A percentile compares a stretch with the other conserved stretches of the same genome.
Evolutionary conservation across 1,140 invertebrate genomes (phyloP).

Genomic region (Danaus plexippus): DNA sequence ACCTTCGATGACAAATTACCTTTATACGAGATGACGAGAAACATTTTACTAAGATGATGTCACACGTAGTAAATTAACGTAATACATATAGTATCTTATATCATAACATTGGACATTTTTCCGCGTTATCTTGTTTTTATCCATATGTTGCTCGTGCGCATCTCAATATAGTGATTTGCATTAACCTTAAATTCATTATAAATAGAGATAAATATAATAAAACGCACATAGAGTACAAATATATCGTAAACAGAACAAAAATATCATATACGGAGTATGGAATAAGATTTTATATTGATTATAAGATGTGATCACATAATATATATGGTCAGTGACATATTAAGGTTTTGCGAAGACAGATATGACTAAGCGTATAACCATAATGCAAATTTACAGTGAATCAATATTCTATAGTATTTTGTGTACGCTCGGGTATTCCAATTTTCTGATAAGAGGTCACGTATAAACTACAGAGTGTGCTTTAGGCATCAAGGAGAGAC

Average conservation of each 20-base stretch:
- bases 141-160: no score
- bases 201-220: no score
- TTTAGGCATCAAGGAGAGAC: slow-evolving; percentile 22
- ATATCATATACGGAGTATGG: no score
- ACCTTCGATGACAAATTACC: slow-evolving; percentile 11
- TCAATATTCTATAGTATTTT: slow-evolving; percentile 18
- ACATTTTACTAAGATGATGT: slow-evolving; percentile 38
- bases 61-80: slow-evolving; percentile 55
- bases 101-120: slow-evolving; percentile 31
- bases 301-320: no score
- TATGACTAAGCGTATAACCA: slow-evolving; percentile 10
- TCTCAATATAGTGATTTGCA: no score
- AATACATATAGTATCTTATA: slow-evolving; percentile 33
- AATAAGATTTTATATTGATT: no score
- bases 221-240: no score
- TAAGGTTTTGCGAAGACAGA: no score
- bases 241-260: no score
- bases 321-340: no score
- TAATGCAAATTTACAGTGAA: slow-evolving; percentile 8
- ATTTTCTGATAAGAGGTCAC: slow-evolving; percentile 57
- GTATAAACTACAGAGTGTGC: slow-evolving; percentile 14
- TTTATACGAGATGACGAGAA: slow-evolving; percentile 11
- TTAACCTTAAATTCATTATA: no score
- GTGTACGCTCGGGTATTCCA: slow-evolving; percentile 21
- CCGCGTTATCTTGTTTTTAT: slow-evolving; percentile 22